A percentile compares a stretch with the other conserved stretches of the same genome.
phyloP scores from a whole-genome alignment of 2,113 vertebrate genomes.

The Mesitornis unicolor region DNA sequence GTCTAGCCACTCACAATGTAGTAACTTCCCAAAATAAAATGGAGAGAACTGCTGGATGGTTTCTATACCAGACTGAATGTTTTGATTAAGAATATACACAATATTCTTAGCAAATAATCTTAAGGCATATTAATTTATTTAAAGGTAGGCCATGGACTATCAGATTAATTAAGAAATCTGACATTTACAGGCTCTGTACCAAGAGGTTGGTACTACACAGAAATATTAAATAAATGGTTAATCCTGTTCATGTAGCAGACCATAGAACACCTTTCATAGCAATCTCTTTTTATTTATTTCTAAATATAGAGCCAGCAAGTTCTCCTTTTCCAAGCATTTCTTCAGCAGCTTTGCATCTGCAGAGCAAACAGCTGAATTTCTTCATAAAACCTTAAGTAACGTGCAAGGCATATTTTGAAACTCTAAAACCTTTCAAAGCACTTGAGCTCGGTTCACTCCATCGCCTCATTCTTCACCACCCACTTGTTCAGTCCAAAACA shows the following conservation, averaged over 20 bases:
- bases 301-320: neutral
- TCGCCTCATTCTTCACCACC: neutral
- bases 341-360: neutral
- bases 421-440: neutral
- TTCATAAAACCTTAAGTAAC: neutral
- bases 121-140: neutral
- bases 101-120: neutral
- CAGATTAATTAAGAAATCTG: neutral
- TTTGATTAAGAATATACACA: neutral
- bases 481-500: neutral
- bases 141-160: neutral
- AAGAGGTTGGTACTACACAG: neutral
- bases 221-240: neutral
- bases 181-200: neutral
- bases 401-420: neutral
- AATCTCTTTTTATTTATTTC: neutral
- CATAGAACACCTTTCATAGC: neutral
- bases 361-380: neutral
- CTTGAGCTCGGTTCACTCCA: neutral
- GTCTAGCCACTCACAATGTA: neutral
- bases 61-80: neutral
- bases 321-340: neutral
- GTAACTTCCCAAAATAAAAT: neutral
- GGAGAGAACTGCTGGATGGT: neutral
- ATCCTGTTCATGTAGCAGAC: neutral